Evolutionary conservation across 2,888 invertebrate genomes (phyloP).

Genomic region (Drosophila paracracens): DNA sequence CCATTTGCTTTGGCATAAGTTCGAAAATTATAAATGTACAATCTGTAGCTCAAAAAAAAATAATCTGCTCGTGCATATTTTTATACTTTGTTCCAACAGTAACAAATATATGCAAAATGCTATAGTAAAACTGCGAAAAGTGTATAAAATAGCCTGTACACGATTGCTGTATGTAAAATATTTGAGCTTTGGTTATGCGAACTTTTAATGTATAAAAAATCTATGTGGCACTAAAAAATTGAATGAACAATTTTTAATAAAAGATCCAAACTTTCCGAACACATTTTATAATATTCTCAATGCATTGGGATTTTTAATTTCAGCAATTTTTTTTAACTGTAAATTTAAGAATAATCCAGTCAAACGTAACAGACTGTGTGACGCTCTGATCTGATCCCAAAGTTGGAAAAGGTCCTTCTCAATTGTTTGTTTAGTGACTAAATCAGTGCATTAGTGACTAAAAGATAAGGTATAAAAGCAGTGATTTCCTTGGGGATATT

Average conservation of each 20-base stretch:
- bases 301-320: background rate
- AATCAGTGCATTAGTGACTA: background rate
- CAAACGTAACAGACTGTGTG: background rate
- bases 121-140: background rate
- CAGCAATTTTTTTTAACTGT: background rate
- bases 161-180: background rate
- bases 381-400: background rate
- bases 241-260: conserved; percentile 3
- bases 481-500: background rate
- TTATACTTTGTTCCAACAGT: background rate
- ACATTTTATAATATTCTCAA: background rate
- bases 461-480: background rate
- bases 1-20: conserved; percentile 13
- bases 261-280: background rate
- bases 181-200: background rate
- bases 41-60: conserved; percentile 3
- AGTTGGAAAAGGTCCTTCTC: background rate
- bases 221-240: background rate
- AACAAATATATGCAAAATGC: background rate
- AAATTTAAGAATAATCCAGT: background rate
- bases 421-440: background rate
- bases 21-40: conserved; percentile 6
- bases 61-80: conserved; percentile 6
- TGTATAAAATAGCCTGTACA: no score
- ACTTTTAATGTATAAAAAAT: background rate